Conservation (phyloP, 2,888 invertebrate species). For the Phortica magna region DNA sequence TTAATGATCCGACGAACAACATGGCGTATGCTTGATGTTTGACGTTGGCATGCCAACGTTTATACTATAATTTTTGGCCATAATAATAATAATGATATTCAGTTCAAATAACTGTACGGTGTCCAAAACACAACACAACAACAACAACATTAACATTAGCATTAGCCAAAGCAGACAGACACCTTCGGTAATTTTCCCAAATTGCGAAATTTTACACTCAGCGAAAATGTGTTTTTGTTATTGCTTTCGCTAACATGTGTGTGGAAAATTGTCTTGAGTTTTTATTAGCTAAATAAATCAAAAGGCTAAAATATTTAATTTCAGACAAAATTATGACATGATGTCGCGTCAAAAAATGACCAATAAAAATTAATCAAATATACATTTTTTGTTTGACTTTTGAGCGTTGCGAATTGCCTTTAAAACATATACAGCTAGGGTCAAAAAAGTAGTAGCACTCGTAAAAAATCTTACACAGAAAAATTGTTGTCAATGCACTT, state of each 20-base stretch:
- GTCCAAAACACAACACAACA: background rate
- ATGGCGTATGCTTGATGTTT: slow-evolving; percentile 56
- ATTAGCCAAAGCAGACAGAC: background rate
- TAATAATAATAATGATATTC: slow-evolving; percentile 33
- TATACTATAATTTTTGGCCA: background rate
- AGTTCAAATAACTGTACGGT: background rate
- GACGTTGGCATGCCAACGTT: background rate
- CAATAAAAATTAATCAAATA: slow-evolving; percentile 70
- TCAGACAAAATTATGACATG: slow-evolving; percentile 56
- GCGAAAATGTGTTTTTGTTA: background rate
- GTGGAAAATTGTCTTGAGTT: slow-evolving; percentile 4
- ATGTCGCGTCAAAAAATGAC: slow-evolving; percentile 52
- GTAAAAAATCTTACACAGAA: too few relatives aligned
- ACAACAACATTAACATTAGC: too few relatives aligned
- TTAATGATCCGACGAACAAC: slow-evolving; percentile 42
- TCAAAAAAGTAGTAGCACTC: too few relatives aligned
- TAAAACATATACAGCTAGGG: too few relatives aligned
- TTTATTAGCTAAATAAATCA: slow-evolving; percentile 3
- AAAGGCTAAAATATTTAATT: background rate
- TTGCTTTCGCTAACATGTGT: background rate
- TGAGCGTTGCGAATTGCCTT: too few relatives aligned
- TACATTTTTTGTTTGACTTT: too few relatives aligned
- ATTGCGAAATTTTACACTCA: slow-evolving; percentile 15
- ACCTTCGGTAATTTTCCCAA: slow-evolving; percentile 28
- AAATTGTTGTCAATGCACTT: too few relatives aligned